Evolutionary conservation across 2,797 vertebrate species (phyloP).

Genomic region (Poeciliopsis presidionis): DNA sequence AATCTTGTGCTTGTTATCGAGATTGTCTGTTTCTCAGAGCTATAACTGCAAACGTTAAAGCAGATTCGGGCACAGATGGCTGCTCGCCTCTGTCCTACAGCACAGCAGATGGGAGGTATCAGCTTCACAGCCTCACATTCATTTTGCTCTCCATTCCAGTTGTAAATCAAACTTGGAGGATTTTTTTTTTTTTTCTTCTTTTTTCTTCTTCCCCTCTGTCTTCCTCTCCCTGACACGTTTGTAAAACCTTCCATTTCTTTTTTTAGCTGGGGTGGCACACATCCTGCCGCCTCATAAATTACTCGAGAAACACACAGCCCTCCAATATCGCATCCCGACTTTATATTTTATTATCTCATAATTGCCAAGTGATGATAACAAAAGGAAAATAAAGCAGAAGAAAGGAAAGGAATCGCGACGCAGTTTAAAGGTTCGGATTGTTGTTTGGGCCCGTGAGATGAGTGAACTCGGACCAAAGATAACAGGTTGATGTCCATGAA

Average conservation of each 20-base stretch:
- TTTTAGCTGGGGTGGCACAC: constrained; percentile 40
- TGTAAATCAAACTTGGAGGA: constrained; percentile 77
- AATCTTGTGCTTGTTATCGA: constrained; percentile 50
- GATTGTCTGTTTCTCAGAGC: constrained; percentile 49
- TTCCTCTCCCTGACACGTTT: constrained; percentile 46
- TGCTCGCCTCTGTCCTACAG: constrained; percentile 67
- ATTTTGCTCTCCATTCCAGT: constrained; percentile 74
- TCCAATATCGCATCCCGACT: constrained; percentile 14
- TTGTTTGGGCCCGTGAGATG: constrained; percentile 5
- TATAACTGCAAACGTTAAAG: constrained; percentile 66
- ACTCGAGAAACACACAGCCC: constrained; percentile 23
- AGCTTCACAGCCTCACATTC: constrained; percentile 73
- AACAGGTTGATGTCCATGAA: neutral
- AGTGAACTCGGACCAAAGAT: neutral
- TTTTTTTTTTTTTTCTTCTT: neutral
- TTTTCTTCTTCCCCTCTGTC: constrained; percentile 26
- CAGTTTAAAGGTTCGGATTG: constrained; percentile 5
- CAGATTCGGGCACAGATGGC: constrained; percentile 76
- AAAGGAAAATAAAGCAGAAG: neutral
- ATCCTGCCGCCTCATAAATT: constrained; percentile 46
- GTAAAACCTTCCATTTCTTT: constrained; percentile 57
- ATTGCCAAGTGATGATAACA: constrained; percentile 18
- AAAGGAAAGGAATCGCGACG: constrained; percentile 13
- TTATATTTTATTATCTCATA: constrained; percentile 40
- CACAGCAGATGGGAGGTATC: constrained; percentile 79